These are phyloP conservation scores for Hemithea aestivaria DNA, from an alignment of 2,888 invertebrate genomes.

Conservation along the genomic window DNA sequence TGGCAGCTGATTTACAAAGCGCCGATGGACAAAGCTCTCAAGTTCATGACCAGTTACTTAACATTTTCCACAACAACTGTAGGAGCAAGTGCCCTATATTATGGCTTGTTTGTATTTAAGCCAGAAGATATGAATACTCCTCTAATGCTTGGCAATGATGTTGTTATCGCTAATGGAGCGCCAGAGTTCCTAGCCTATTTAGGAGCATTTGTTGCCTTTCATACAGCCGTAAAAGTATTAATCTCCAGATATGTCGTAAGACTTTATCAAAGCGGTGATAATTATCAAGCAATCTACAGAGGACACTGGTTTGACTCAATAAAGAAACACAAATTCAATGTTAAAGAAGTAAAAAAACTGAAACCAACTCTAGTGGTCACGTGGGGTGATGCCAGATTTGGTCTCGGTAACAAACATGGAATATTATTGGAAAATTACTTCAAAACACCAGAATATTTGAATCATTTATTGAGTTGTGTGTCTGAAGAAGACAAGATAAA, in stretches of 20 bases:
- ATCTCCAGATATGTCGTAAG: slow-evolving; percentile 63
- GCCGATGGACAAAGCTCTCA: slow-evolving; percentile 57
- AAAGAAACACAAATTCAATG: slow-evolving; percentile 53
- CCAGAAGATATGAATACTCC: slow-evolving; percentile 47
- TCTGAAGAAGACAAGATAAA: slow-evolving; percentile 22
- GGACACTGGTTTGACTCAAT: slow-evolving; percentile 54
- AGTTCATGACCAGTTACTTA: slow-evolving; percentile 50
- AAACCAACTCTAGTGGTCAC: slow-evolving; percentile 51
- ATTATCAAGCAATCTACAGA: slow-evolving; percentile 63
- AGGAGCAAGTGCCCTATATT: slow-evolving; percentile 44
- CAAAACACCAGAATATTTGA: slow-evolving; percentile 64
- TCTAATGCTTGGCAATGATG: slow-evolving; percentile 48
- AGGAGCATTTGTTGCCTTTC: slow-evolving; percentile 54
- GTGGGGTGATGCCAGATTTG: slow-evolving; percentile 65
- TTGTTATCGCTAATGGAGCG: slow-evolving; percentile 61
- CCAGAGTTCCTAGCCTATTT: slow-evolving; percentile 56
- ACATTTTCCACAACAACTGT: slow-evolving; percentile 50
- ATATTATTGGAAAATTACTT: slow-evolving; percentile 64
- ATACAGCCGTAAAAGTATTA: slow-evolving; percentile 53
- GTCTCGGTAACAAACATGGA: slow-evolving; percentile 58
- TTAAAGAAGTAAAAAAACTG: slow-evolving; percentile 59
- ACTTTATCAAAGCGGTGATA: slow-evolving; percentile 62
- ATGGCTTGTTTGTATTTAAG: slow-evolving; percentile 51
- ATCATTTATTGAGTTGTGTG: slow-evolving; percentile 51
- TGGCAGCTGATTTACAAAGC: slow-evolving; percentile 70